These are phyloP conservation scores for Colostygia pectinataria DNA, from an alignment of 2,888 invertebrate genomes.

Conservation along the genomic window DNA sequence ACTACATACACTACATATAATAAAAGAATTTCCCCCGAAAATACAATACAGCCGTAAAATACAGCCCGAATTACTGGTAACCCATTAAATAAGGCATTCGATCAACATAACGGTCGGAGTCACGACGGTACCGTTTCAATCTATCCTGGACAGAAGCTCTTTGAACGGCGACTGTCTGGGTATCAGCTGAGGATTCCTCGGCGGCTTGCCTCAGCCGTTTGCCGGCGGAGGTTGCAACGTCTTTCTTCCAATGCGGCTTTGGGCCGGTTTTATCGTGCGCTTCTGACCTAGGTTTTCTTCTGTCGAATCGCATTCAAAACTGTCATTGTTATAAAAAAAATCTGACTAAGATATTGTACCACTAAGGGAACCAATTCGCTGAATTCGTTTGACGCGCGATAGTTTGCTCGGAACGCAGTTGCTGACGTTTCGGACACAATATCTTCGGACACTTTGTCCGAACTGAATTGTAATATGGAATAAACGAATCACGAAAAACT, in stretches of 20 bases:
- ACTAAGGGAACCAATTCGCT: too few relatives aligned
- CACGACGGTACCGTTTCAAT: slow-evolving; percentile 67
- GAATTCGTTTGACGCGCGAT: too few relatives aligned
- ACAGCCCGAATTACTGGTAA: slow-evolving; percentile 1
- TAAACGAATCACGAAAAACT: too few relatives aligned
- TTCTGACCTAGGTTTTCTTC: slow-evolving; percentile 73
- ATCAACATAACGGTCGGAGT: background rate
- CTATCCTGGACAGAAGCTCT: slow-evolving; percentile 64
- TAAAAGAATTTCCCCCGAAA: too few relatives aligned
- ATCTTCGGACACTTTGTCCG: too few relatives aligned
- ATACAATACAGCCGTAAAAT: too few relatives aligned
- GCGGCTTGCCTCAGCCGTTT: slow-evolving; percentile 65
- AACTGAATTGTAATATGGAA: too few relatives aligned
- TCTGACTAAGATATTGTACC: slow-evolving; percentile 11
- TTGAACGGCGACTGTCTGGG: slow-evolving; percentile 40
- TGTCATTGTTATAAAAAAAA: slow-evolving; percentile 34
- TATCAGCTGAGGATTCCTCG: slow-evolving; percentile 63
- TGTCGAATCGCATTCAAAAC: slow-evolving; percentile 56
- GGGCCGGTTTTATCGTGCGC: slow-evolving; percentile 50
- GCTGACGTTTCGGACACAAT: too few relatives aligned
- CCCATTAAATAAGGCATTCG: slow-evolving; percentile 1
- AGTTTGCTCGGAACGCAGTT: too few relatives aligned
- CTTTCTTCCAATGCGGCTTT: slow-evolving; percentile 62
- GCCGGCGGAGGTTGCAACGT: slow-evolving; percentile 56
- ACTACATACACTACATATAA: too few relatives aligned